Evolutionary conservation across 2,797 vertebrate genomes (phyloP).

Genomic region (Merluccius polli): DNA sequence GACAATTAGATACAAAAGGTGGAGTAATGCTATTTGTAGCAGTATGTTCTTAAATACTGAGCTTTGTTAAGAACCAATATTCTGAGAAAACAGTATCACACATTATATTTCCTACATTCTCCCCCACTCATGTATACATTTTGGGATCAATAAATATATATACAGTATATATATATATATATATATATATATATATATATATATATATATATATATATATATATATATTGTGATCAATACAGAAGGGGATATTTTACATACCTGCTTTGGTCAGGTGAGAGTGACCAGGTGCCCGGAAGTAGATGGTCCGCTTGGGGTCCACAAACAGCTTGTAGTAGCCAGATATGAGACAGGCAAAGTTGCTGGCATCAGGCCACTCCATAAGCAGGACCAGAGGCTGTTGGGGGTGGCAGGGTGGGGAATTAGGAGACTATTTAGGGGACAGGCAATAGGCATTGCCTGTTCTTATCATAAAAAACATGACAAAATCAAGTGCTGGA

Average conservation of each 20-base stretch:
- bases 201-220: neutral
- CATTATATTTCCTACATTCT: conserved; percentile 8
- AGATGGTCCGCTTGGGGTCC: conserved; percentile 92
- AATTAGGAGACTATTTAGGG: conserved; percentile 56
- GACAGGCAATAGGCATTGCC: conserved; percentile 56
- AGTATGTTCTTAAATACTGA: neutral
- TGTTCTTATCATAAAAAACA: conserved; percentile 34
- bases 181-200: neutral
- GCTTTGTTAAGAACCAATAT: neutral
- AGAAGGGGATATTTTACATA: conserved; percentile 72
- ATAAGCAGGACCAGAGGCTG: conserved; percentile 95
- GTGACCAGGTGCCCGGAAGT: conserved; percentile 85
- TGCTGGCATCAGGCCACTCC: conserved; percentile 99
- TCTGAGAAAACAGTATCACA: conserved; percentile 1
- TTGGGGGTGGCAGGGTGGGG: conserved; percentile 44
- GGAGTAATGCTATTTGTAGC: conserved; percentile 11
- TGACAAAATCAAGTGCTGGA: neutral
- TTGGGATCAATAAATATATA: neutral
- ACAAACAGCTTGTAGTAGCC: conserved; percentile 97
- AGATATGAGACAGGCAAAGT: conserved; percentile 94
- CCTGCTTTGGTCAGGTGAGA: conserved; percentile 97
- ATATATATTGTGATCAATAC: conserved; percentile 5
- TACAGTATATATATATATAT: too few relatives aligned
- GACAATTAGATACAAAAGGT: conserved; percentile 23
- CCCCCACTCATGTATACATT: neutral